Percentiles rank a stretch among this genome's conserved stretches.
Conservation (phyloP, 2,113 vertebrate genomes). For the Tachysurus vachellii region DNA sequence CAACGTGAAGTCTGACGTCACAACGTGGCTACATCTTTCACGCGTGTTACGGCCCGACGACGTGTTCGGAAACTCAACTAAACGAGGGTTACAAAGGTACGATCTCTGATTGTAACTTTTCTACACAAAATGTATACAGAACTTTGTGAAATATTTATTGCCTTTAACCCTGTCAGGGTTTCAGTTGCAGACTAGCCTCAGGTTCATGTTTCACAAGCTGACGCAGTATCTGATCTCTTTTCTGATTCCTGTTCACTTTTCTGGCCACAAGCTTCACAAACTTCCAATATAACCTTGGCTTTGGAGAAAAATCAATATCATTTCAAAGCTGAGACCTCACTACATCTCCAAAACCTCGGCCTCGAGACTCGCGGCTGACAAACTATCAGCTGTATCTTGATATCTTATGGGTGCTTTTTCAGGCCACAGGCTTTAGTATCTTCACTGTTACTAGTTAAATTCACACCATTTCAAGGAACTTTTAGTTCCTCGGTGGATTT, state of each 20-base stretch:
- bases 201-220: not conserved
- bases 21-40: not conserved
- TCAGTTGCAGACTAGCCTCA: not conserved
- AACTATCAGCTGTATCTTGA: not conserved
- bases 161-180: not conserved
- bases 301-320: not conserved
- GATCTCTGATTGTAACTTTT: not conserved
- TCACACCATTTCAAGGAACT: not conserved
- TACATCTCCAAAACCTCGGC: not conserved
- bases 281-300: not conserved
- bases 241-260: not conserved
- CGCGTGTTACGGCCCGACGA: not conserved
- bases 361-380: not conserved
- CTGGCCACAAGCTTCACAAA: not conserved
- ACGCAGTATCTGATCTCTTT: not conserved
- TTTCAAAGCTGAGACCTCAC: not conserved
- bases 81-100: not conserved
- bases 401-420: not conserved
- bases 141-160: not conserved
- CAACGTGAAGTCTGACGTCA: not conserved
- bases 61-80: not conserved
- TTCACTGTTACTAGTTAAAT: not conserved
- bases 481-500: not conserved
- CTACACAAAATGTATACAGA: not conserved
- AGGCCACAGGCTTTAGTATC: not conserved